phyloP scores from a whole-genome alignment of 2,888 invertebrate species.

The Lasioglossum calceatum region DNA sequence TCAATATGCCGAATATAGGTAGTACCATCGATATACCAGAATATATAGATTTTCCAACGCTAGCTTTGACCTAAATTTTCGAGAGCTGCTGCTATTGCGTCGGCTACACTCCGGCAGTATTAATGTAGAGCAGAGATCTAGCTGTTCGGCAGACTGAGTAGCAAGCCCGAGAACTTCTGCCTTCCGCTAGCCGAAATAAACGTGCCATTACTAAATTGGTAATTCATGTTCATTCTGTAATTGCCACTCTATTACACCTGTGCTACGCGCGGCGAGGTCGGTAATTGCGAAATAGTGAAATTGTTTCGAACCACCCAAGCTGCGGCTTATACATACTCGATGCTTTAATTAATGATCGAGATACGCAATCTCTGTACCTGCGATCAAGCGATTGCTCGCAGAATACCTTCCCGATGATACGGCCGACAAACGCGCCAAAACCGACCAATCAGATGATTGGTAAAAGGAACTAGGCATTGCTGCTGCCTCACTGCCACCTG shows the following conservation, averaged over 20 bases:
- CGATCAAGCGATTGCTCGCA: not conserved
- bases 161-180: not conserved
- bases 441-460: not conserved
- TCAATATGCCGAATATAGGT: not conserved
- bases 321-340: not conserved
- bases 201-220: constrained; percentile 5
- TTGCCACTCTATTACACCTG: constrained; percentile 25
- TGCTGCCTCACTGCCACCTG: not conserved
- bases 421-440: not conserved
- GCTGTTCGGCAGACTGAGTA: not conserved
- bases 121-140: not conserved
- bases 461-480: not conserved
- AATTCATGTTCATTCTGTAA: constrained; percentile 15
- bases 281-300: constrained; percentile 27
- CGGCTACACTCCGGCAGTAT: not conserved
- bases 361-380: not conserved
- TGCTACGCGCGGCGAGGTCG: not conserved
- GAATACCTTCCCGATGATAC: not conserved
- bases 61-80: not conserved
- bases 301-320: not conserved
- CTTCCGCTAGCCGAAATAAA: not conserved
- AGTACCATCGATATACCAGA: not conserved
- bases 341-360: constrained; percentile 18
- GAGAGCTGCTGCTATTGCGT: not conserved
- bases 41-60: not conserved